phyloP scores from a whole-genome alignment of 2,888 invertebrate genomes.

The Nycteola revayana region DNA sequence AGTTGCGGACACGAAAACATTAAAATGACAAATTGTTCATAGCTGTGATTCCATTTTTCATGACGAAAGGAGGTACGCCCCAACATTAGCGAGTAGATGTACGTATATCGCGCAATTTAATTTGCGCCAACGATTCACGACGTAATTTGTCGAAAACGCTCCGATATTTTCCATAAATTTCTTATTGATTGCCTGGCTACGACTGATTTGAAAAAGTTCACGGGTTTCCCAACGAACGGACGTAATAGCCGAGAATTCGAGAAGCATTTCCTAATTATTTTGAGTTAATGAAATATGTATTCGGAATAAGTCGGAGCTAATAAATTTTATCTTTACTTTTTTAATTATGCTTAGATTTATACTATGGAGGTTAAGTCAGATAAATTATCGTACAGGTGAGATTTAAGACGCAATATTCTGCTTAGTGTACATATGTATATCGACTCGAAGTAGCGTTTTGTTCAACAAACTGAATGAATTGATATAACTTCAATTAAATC shows the following conservation, averaged over 20 bases:
- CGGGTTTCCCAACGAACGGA: conserved; percentile 16
- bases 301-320: too few species aligned
- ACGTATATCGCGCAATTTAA: conserved; percentile 52
- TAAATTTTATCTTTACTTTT: too few species aligned
- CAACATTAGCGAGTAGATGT: conserved; percentile 34
- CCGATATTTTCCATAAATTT: conserved; percentile 40
- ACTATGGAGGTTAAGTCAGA: too few species aligned
- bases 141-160: conserved; percentile 41
- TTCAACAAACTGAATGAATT: too few species aligned
- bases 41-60: conserved; percentile 69
- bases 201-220: neutral
- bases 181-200: neutral
- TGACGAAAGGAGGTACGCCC: conserved; percentile 49
- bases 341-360: too few species aligned
- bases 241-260: conserved; percentile 17
- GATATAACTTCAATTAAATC: too few species aligned
- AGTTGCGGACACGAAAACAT: conserved; percentile 61
- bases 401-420: too few species aligned
- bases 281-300: conserved; percentile 18
- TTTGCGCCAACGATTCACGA: conserved; percentile 38
- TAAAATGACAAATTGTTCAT: conserved; percentile 72
- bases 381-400: too few species aligned
- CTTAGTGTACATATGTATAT: too few species aligned
- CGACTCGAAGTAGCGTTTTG: too few species aligned
- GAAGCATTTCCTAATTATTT: conserved; percentile 23